phyloP scores from a whole-genome alignment of 2,113 vertebrate genomes.

The Piaya cayana region DNA sequence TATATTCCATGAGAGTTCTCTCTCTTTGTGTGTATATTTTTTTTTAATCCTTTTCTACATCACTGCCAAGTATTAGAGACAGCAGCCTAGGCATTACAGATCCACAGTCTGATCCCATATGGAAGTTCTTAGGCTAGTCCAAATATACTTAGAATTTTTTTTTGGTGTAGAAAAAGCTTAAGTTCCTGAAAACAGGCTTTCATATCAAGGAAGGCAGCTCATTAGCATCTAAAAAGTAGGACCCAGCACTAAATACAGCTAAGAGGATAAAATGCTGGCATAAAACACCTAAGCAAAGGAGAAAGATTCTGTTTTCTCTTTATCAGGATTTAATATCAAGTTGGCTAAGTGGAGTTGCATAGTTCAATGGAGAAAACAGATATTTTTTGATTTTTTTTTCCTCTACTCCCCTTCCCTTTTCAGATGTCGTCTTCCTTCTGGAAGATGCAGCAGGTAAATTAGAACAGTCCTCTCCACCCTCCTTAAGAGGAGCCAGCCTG shows the following conservation, averaged over 20 bases:
- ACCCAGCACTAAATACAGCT: neutral
- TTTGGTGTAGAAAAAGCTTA: constrained; percentile 12
- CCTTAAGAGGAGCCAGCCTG: neutral
- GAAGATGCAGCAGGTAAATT: neutral
- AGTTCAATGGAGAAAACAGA: neutral
- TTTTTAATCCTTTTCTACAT: constrained; percentile 25
- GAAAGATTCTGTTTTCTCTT: neutral
- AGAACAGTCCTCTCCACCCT: neutral
- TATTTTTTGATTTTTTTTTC: rapidly evolving
- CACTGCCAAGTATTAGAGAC: neutral
- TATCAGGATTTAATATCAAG: neutral
- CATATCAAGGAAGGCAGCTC: neutral
- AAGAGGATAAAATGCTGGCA: neutral
- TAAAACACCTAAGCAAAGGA: neutral
- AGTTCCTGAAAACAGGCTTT: neutral
- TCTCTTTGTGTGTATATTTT: neutral
- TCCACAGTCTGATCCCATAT: neutral
- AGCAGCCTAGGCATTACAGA: neutral
- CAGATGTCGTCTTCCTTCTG: neutral
- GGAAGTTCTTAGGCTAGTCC: constrained; percentile 4
- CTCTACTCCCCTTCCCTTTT: neutral
- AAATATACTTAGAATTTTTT: neutral
- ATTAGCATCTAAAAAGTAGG: neutral
- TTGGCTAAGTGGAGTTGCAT: neutral
- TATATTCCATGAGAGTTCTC: neutral